These are phyloP conservation scores for Loxodonta africana DNA, from an alignment of 2,113 vertebrate species.

Conservation along the genomic window DNA sequence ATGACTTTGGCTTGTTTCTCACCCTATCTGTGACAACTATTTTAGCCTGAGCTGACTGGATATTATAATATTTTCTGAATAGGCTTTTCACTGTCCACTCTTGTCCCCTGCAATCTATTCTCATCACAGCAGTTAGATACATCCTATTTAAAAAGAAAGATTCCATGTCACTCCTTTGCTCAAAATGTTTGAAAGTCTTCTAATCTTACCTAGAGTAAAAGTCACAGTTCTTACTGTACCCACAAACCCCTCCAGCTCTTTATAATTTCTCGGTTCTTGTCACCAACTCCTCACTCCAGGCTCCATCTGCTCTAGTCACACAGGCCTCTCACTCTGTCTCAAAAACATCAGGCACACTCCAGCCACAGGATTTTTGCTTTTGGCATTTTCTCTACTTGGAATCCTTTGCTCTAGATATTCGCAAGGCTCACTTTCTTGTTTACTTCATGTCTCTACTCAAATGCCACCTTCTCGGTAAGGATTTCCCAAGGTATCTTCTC, in stretches of 20 bases:
- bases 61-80: not conserved
- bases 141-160: not conserved
- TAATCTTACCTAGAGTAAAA: not conserved
- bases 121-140: not conserved
- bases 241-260: not conserved
- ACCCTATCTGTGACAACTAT: not conserved
- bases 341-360: rapidly evolving
- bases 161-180: not conserved
- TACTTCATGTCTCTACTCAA: not conserved
- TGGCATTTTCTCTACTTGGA: not conserved
- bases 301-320: not conserved
- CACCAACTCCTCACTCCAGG: not conserved
- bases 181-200: not conserved
- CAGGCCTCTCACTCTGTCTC: not conserved
- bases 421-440: not conserved
- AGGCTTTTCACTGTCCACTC: not conserved
- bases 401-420: not conserved
- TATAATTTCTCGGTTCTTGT: not conserved
- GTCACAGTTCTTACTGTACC: not conserved
- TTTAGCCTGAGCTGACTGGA: not conserved
- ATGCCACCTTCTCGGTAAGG: not conserved
- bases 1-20: not conserved
- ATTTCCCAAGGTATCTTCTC: not conserved
- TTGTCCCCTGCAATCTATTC: not conserved
- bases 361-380: not conserved